Conservation (phyloP, 2,113 vertebrate genomes). For the Hystrix brachyura region DNA sequence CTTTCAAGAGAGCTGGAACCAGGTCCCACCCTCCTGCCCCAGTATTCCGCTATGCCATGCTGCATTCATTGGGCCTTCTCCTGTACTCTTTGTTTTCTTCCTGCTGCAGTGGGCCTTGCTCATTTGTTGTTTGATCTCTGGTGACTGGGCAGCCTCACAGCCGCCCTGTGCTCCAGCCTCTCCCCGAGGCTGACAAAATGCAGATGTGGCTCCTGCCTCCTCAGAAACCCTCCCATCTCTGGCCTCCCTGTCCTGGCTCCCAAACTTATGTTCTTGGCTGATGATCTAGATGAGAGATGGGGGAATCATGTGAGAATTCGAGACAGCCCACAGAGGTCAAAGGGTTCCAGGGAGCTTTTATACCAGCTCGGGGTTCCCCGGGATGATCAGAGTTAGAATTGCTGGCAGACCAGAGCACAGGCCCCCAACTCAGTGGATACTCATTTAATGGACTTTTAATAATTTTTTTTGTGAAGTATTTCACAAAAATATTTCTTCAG, state of each 20-base stretch:
- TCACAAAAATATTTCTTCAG: not conserved
- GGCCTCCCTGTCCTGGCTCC: not conserved
- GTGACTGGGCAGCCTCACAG: not conserved
- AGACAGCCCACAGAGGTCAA: not conserved
- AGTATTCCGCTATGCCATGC: accelerated
- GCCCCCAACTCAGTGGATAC: not conserved
- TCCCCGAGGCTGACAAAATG: constrained; percentile 50
- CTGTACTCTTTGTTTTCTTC: accelerated
- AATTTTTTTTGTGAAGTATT: not conserved
- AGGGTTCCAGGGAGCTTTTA: not conserved
- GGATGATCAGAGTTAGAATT: not conserved
- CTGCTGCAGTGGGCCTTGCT: not conserved
- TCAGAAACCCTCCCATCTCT: not conserved
- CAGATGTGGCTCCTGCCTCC: constrained; percentile 19
- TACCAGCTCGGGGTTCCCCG: not conserved
- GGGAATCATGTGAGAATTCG: not conserved
- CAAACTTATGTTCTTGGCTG: not conserved
- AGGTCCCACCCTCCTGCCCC: not conserved
- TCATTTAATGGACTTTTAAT: not conserved
- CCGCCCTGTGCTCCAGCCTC: not conserved
- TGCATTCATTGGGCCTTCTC: not conserved
- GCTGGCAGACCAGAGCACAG: not conserved
- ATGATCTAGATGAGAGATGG: not conserved
- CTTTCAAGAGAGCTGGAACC: not conserved
- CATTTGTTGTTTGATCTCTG: not conserved